These are phyloP conservation scores for Carterocephalus palaemon DNA, from an alignment of 2,888 invertebrate species.

Conservation along the genomic window DNA sequence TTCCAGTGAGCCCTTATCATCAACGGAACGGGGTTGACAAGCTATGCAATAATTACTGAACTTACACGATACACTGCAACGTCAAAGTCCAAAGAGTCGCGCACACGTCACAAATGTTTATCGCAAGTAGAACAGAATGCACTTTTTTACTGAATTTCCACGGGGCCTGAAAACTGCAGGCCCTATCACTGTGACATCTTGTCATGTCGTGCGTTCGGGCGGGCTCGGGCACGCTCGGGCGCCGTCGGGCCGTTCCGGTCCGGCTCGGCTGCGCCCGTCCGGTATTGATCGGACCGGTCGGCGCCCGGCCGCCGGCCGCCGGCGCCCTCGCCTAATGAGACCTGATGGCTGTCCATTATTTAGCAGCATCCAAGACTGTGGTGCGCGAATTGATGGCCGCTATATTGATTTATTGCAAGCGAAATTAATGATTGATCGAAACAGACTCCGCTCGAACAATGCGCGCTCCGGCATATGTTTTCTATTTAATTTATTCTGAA, in stretches of 20 bases:
- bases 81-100: slow-evolving; percentile 37
- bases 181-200: slow-evolving; percentile 68
- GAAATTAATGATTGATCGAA: slow-evolving; percentile 68
- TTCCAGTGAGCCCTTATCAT: slow-evolving; percentile 17
- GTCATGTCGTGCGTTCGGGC: slow-evolving; percentile 52
- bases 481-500: slow-evolving; percentile 13
- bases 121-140: slow-evolving; percentile 36
- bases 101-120: slow-evolving; percentile 45
- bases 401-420: slow-evolving; percentile 73
- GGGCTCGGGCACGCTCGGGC: slow-evolving; percentile 31
- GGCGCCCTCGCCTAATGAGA: slow-evolving; percentile 73
- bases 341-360: slow-evolving; percentile 74
- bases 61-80: slow-evolving; percentile 54
- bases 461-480: slow-evolving; percentile 9
- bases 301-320: slow-evolving; percentile 71
- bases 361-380: slow-evolving; percentile 66
- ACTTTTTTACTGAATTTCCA: slow-evolving; percentile 55
- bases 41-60: slow-evolving; percentile 31
- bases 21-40: slow-evolving; percentile 5
- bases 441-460: slow-evolving; percentile 41
- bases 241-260: slow-evolving; percentile 38
- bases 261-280: slow-evolving; percentile 45
- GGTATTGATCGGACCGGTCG: slow-evolving; percentile 61
- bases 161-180: slow-evolving; percentile 66
- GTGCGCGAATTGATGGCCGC: slow-evolving; percentile 70